These are phyloP conservation scores for Panurus biarmicus DNA, from an alignment of 2,113 vertebrate species.

Conservation along the genomic window DNA sequence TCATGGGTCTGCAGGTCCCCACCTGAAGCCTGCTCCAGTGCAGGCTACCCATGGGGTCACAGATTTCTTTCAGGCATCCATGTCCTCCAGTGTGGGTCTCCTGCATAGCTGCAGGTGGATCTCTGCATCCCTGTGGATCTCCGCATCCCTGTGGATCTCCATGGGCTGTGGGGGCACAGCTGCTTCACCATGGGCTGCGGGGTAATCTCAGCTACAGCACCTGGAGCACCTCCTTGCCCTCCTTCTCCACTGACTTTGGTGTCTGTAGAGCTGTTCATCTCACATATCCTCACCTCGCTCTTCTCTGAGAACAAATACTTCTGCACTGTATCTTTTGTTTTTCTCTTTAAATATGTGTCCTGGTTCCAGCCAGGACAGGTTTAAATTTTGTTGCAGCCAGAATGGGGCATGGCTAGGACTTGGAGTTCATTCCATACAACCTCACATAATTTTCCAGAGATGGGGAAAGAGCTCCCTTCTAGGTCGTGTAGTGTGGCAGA, in stretches of 20 bases:
- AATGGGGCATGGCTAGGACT: not conserved
- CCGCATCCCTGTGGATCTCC: not conserved
- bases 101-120: not conserved
- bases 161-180: not conserved
- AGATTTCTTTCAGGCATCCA: not conserved
- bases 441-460: not conserved
- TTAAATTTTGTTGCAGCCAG: not conserved
- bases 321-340: not conserved
- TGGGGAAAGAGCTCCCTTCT: not conserved
- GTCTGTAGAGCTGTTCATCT: not conserved
- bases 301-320: not conserved
- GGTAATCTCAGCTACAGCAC: not conserved
- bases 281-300: fast-evolving
- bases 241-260: not conserved
- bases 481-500: no score
- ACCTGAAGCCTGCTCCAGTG: not conserved
- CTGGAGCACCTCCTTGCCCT: not conserved
- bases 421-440: not conserved
- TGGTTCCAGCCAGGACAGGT: not conserved
- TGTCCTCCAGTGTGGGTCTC: not conserved
- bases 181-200: not conserved
- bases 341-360: not conserved
- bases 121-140: not conserved
- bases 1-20: not conserved
- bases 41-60: not conserved